Base-by-base conservation (phyloP, 1,140 invertebrate genomes). In the Plectrocnemia conspersa region DNA sequence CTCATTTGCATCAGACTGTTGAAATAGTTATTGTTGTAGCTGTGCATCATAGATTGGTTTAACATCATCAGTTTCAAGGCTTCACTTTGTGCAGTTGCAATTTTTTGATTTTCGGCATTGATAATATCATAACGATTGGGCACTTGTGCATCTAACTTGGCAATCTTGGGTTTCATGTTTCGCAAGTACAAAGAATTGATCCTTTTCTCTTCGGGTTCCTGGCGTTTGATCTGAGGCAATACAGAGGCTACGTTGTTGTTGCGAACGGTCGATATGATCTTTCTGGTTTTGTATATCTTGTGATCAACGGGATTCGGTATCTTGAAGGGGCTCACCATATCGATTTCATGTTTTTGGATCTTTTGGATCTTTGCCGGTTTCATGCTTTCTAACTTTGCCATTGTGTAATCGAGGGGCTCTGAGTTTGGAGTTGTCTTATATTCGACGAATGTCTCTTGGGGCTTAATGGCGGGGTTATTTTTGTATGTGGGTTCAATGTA, bases 321-420 rank as follows among this genome's bases (percentile, higher is more conserved):
- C 35, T 38, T 38, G 35, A 4, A 38, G 11, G 35, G 35, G 13
- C 18, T 38, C 10, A 16, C 21, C 10, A 42, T 16, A 16, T 38
- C 15, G 35, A 5, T 16, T 38, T 38, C 35, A 32, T 16, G 13
- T 5, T 36, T 36, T 42, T 13, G 23, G 42, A 3, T 27, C 3
- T 41, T 18, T 1, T 11, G 27, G 16, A 18, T 48, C 35, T 48
- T 41, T 6, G 4, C 38, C 16, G 15, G 9, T 1, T 7, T 45
- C 3, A 18, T 29, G 3, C 16, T 10, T 7, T 16, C 13, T 5
- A 35, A 9, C 22, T 50, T 38, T 3, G 44, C 2, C 13, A 47
- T 23, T 1, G 47, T 24, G 22, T 38, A 50, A 21, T 50, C 47
- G n/a, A 50, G 11, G 4, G 47, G 47, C 18, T 50, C 19, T 29